Evolutionary conservation across 2,888 invertebrate genomes (phyloP).

Genomic region (Acheta domesticus): DNA sequence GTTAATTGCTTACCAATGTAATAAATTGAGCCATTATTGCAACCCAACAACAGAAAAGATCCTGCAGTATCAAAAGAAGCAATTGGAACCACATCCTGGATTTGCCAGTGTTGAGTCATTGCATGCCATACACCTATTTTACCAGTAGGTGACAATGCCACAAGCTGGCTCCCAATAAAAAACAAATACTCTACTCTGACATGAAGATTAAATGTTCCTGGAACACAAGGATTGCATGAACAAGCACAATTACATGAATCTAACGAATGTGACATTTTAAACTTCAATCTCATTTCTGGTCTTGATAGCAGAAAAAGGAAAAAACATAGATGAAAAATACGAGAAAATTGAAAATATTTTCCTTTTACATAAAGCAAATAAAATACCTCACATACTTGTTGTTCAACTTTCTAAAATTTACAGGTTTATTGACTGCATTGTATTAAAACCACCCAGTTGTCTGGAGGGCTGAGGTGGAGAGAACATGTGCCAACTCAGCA

Average conservation of each 20-base stretch:
- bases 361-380: too few species aligned
- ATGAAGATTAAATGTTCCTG: slow-evolving; percentile 85
- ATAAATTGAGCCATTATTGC: slow-evolving; percentile 94
- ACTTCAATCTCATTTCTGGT: too few species aligned
- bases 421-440: too few species aligned
- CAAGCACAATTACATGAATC: not conserved
- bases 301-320: too few species aligned
- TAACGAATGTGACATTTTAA: too few species aligned
- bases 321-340: too few species aligned
- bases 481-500: too few species aligned
- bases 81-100: slow-evolving; percentile 92
- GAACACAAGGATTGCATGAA: slow-evolving; percentile 37
- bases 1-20: slow-evolving; percentile 72
- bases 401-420: too few species aligned
- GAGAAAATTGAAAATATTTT: too few species aligned
- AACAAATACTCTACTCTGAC: slow-evolving; percentile 93
- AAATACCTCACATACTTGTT: too few species aligned
- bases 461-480: too few species aligned
- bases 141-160: slow-evolving; percentile 87
- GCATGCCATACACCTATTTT: slow-evolving; percentile 99
- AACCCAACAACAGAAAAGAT: slow-evolving; percentile 89
- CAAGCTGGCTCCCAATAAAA: slow-evolving; percentile 95
- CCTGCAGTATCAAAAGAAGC: slow-evolving; percentile 96
- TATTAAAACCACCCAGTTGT: too few species aligned
- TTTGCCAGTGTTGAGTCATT: slow-evolving; percentile 98